A percentile compares a stretch with the other conserved stretches of the same genome.
Evolutionary conservation across 2,113 vertebrate genomes (phyloP).

Genomic region (Scalopus aquaticus): DNA sequence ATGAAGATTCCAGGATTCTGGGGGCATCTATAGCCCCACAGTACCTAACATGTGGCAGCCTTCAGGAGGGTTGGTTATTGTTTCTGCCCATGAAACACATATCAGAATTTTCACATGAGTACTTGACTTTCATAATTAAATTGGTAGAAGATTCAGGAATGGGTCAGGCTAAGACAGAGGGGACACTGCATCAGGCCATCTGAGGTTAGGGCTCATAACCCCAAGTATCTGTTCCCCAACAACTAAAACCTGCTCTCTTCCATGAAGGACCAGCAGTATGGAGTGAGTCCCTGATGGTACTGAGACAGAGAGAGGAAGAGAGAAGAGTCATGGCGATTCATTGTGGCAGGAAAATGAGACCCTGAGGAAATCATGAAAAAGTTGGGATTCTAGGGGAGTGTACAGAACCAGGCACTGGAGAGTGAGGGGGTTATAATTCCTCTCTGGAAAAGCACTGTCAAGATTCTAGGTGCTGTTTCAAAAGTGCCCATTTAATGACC

Average conservation of each 20-base stretch:
- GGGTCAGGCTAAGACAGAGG: not conserved
- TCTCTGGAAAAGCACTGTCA: not conserved
- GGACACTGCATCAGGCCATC: not conserved
- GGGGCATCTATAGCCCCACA: not conserved
- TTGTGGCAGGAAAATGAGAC: not conserved
- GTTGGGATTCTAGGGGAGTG: not conserved
- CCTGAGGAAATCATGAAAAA: not conserved
- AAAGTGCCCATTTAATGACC: slow-evolving; percentile 1
- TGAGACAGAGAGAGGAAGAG: not conserved
- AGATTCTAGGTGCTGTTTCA: not conserved
- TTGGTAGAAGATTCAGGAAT: not conserved
- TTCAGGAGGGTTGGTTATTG: not conserved
- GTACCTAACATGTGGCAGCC: not conserved
- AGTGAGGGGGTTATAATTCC: not conserved
- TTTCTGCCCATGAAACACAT: not conserved
- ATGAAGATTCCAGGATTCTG: not conserved
- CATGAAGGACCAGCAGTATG: not conserved
- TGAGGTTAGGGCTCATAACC: not conserved
- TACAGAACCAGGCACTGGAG: not conserved
- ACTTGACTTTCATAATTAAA: not conserved
- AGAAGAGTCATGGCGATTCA: not conserved
- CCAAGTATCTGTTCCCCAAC: not conserved
- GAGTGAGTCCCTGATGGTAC: not conserved
- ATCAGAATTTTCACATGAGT: not conserved
- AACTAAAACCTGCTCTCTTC: not conserved